phyloP scores from a whole-genome alignment of 1,140 invertebrate genomes.

The Eulimnadia texana region DNA sequence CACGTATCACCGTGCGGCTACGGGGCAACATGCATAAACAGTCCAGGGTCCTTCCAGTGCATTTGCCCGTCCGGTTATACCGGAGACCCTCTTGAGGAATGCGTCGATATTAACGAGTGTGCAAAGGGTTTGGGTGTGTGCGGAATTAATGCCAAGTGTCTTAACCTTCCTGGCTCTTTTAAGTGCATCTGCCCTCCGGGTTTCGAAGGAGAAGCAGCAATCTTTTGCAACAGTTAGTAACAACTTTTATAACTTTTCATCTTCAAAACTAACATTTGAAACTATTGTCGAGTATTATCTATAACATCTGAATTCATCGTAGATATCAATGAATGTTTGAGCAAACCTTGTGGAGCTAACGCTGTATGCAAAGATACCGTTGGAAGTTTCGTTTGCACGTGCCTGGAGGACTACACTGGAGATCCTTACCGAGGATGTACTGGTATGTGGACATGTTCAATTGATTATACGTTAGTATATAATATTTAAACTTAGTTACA shows the following conservation, averaged over 20 bases:
- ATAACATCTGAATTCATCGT: too few relatives aligned
- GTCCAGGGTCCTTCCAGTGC: conserved; percentile 55
- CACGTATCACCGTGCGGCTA: conserved; percentile 40
- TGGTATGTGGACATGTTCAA: conserved; percentile 35
- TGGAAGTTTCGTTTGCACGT: conserved; percentile 69
- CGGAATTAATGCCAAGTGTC: conserved; percentile 63
- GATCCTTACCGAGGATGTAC: conserved; percentile 66
- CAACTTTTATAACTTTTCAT: conserved; percentile 26
- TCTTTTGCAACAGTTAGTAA: conserved; percentile 65
- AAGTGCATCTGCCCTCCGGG: conserved; percentile 63
- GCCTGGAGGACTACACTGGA: conserved; percentile 66
- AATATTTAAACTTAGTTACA: too few relatives aligned
- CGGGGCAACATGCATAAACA: conserved; percentile 57
- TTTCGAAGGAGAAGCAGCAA: conserved; percentile 43
- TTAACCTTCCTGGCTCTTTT: conserved; percentile 70
- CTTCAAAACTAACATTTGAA: conserved; percentile 28
- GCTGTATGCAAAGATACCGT: conserved; percentile 71
- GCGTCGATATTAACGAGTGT: conserved; percentile 51
- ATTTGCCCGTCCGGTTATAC: conserved; percentile 55
- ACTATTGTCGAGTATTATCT: too few relatives aligned
- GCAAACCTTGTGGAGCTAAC: conserved; percentile 68
- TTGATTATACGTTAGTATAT: not conserved
- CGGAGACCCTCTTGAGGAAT: conserved; percentile 34
- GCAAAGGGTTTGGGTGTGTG: conserved; percentile 43
- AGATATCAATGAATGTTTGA: conserved; percentile 81